Percentiles rank a stretch among this genome's conserved stretches.
Evolutionary conservation across 2,888 invertebrate species (phyloP).

Genomic region (Hydropsyche betteni): DNA sequence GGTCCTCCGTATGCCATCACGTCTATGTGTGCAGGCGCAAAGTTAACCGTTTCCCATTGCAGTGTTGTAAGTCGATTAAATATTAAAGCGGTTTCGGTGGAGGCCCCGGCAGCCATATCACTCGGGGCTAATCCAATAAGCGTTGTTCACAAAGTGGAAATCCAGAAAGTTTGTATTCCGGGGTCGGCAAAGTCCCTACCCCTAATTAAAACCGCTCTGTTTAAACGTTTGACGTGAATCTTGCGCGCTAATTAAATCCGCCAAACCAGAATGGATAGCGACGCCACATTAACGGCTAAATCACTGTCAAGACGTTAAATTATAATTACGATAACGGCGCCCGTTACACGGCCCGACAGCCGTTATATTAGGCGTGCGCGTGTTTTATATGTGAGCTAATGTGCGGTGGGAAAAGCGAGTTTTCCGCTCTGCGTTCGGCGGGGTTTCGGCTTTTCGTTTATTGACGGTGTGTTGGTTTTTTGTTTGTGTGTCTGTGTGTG

Average conservation of each 20-base stretch:
- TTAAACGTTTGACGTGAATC: constrained; percentile 44
- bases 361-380: too few relatives aligned
- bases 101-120: constrained; percentile 42
- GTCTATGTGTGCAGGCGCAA: not conserved
- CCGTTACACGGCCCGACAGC: not conserved
- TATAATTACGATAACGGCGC: not conserved
- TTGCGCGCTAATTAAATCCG: constrained; percentile 38
- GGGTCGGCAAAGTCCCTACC: constrained; percentile 15
- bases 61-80: constrained; percentile 47
- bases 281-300: constrained; percentile 28
- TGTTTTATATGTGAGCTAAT: too few relatives aligned
- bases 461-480: too few relatives aligned
- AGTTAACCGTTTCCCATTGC: constrained; percentile 35
- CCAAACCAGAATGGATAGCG: constrained; percentile 34
- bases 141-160: constrained; percentile 43
- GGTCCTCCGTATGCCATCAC: too few relatives aligned
- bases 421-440: too few relatives aligned
- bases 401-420: too few relatives aligned
- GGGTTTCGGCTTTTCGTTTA: too few relatives aligned
- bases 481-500: too few relatives aligned
- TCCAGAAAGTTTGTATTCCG: constrained; percentile 44
- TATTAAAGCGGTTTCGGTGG: constrained; percentile 43
- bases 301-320: constrained; percentile 32
- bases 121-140: constrained; percentile 47
- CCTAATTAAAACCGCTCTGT: constrained; percentile 48